Evolutionary conservation across 2,113 vertebrate genomes (phyloP).

Genomic region (Tragelaphus buxtoni): DNA sequence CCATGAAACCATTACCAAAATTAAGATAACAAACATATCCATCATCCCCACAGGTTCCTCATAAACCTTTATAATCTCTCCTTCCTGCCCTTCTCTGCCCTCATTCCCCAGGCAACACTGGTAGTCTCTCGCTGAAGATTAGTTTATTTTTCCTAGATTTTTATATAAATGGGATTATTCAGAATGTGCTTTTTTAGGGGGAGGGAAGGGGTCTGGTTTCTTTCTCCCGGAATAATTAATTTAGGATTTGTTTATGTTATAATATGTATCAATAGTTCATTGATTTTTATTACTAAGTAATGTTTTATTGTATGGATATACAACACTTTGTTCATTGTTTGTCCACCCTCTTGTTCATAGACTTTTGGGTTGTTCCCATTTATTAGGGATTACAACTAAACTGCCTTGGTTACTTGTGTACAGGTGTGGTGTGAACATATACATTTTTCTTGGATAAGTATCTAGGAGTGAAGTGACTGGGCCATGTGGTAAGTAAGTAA

Average conservation of each 20-base stretch:
- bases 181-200: neutral
- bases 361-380: neutral
- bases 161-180: neutral
- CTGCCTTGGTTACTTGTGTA: neutral
- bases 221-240: neutral
- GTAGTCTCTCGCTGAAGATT: neutral
- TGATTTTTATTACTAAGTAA: neutral
- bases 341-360: neutral
- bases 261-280: neutral
- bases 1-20: neutral
- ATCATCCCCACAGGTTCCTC: neutral
- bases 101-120: neutral
- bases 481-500: neutral
- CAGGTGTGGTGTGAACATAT: neutral
- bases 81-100: neutral
- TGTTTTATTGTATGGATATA: neutral
- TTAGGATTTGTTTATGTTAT: neutral
- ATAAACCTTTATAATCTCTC: neutral
- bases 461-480: neutral
- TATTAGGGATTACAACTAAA: conserved; percentile 19
- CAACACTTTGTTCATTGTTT: neutral
- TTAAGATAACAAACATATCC: neutral
- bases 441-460: neutral
- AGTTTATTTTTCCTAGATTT: conserved; percentile 22
- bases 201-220: neutral